These are phyloP conservation scores for Metalampra italica DNA, from an alignment of 2,888 invertebrate species.

Conservation along the genomic window DNA sequence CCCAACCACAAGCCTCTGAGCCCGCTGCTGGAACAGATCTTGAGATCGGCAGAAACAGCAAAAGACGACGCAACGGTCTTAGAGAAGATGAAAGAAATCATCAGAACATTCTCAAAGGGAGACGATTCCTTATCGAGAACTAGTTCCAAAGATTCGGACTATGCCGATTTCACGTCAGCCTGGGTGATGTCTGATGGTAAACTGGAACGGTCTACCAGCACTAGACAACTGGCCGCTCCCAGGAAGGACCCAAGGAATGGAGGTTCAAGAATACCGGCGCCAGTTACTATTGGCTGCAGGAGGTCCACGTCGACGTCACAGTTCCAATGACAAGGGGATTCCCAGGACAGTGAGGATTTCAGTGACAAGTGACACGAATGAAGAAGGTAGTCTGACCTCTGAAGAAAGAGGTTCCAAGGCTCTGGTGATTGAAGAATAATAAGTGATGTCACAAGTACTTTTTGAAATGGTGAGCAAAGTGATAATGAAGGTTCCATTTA, in stretches of 20 bases:
- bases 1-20: slow-evolving; percentile 80
- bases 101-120: slow-evolving; percentile 67
- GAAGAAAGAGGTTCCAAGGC: neutral
- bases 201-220: slow-evolving; percentile 79
- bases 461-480: neutral
- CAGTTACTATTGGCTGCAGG: slow-evolving; percentile 63
- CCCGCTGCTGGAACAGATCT: slow-evolving; percentile 84
- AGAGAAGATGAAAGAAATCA: slow-evolving; percentile 85
- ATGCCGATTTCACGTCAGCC: slow-evolving; percentile 83
- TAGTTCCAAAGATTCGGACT: slow-evolving; percentile 78
- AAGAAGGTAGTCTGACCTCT: slow-evolving; percentile 3
- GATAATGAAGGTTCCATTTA: slow-evolving; percentile 17
- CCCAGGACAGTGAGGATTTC: slow-evolving; percentile 28
- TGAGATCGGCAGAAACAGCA: slow-evolving; percentile 84
- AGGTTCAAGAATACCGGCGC: slow-evolving; percentile 67
- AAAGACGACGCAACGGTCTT: slow-evolving; percentile 86
- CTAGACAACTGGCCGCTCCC: slow-evolving; percentile 66
- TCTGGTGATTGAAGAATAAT: neutral
- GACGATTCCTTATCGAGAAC: slow-evolving; percentile 69
- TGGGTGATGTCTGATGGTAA: slow-evolving; percentile 86
- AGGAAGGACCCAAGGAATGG: slow-evolving; percentile 67
- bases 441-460: slow-evolving; percentile 1
- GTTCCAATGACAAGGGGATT: slow-evolving; percentile 57
- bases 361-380: slow-evolving; percentile 23
- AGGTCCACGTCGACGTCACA: slow-evolving; percentile 68